Conservation (phyloP, 2,888 invertebrate species). For the Dyspetes luteomarginatus region DNA sequence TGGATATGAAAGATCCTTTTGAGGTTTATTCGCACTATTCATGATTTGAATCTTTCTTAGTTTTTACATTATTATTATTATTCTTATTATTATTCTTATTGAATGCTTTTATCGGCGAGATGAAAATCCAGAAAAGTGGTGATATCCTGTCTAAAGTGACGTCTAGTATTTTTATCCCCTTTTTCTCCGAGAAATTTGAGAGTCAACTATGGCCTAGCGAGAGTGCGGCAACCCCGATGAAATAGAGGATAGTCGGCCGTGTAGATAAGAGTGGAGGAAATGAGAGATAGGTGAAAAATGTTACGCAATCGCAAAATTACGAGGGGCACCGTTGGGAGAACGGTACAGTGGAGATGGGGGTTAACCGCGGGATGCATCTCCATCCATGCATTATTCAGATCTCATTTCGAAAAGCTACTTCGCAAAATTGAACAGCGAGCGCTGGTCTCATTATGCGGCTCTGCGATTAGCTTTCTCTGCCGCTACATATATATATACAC, state of each 20-base stretch:
- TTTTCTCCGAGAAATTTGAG: slow-evolving; percentile 50
- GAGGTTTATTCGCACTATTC: no score
- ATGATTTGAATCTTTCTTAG: no score
- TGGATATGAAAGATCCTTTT: no score
- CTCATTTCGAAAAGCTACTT: slow-evolving; percentile 70
- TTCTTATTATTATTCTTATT: background rate
- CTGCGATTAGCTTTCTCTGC: slow-evolving; percentile 64
- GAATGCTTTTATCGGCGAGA: slow-evolving; percentile 32
- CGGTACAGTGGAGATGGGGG: background rate
- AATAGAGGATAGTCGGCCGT: slow-evolving; percentile 28
- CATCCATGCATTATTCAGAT: slow-evolving; percentile 71
- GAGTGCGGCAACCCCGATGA: background rate
- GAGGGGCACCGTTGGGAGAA: slow-evolving; percentile 47
- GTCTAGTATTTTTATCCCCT: background rate
- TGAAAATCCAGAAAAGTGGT: slow-evolving; percentile 18
- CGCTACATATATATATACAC: slow-evolving; percentile 3
- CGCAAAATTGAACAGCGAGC: slow-evolving; percentile 68
- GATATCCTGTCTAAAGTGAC: slow-evolving; percentile 21
- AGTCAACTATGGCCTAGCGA: slow-evolving; percentile 53
- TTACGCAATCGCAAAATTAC: slow-evolving; percentile 69
- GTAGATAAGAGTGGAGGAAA: slow-evolving; percentile 26
- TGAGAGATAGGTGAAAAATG: slow-evolving; percentile 58
- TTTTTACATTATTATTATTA: background rate
- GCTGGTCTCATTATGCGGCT: slow-evolving; percentile 66
- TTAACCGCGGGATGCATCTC: slow-evolving; percentile 66